Conservation (phyloP, 1,140 invertebrate genomes). For the Aphaenogaster floridana region DNA sequence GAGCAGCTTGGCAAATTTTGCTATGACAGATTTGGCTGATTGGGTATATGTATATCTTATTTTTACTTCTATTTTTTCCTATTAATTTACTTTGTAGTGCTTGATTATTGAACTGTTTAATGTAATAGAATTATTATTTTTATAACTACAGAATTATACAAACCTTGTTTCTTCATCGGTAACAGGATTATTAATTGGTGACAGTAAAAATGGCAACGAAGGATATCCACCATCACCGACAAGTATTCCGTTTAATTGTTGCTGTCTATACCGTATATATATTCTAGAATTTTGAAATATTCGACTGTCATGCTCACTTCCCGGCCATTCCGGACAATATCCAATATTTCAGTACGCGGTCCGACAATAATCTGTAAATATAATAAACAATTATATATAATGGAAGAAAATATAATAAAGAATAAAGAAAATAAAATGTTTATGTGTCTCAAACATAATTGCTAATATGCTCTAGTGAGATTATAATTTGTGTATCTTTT, state of each 20-base stretch:
- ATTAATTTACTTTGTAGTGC: no score
- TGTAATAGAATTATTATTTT: background rate
- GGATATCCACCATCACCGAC: slow-evolving; percentile 21
- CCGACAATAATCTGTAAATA: background rate
- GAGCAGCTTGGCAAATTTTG: no score
- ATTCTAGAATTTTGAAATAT: slow-evolving; percentile 71
- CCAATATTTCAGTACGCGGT: slow-evolving; percentile 12
- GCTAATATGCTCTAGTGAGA: background rate
- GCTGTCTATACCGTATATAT: slow-evolving; percentile 37
- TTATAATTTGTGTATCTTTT: background rate
- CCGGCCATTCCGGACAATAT: slow-evolving; percentile 71
- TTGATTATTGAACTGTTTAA: no score
- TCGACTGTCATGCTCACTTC: slow-evolving; percentile 68
- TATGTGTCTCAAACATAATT: no score
- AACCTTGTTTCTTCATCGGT: background rate
- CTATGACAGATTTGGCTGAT: no score
- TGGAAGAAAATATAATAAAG: no score
- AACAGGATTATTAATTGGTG: background rate
- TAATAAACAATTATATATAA: background rate
- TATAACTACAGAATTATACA: background rate
- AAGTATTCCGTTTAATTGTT: background rate
- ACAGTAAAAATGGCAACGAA: background rate
- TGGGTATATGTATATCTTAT: no score
- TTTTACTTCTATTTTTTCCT: no score
- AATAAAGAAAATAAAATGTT: no score